Percentiles rank a stretch among this genome's conserved stretches.
phyloP scores from a whole-genome alignment of 2,888 invertebrate genomes.

The Drosophila sordidapex region DNA sequence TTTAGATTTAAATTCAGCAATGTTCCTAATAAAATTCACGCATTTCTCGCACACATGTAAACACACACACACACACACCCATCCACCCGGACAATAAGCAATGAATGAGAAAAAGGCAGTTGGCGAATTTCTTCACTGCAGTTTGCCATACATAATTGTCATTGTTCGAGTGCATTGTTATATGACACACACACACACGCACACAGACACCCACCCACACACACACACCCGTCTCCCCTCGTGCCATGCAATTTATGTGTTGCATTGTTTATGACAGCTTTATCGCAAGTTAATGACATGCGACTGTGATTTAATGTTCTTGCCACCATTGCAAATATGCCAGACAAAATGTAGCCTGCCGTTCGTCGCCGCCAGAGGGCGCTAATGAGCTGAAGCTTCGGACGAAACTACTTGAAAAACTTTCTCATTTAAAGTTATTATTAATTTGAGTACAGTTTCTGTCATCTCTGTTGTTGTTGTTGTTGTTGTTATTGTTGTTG shows the following conservation, averaged over 20 bases:
- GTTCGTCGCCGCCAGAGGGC: slow-evolving; percentile 34
- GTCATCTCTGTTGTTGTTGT: neutral
- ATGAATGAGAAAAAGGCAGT: slow-evolving; percentile 40
- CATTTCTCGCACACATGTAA: neutral
- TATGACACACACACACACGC: neutral
- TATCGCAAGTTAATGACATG: slow-evolving; percentile 75
- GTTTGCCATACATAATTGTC: slow-evolving; percentile 73
- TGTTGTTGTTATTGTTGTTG: neutral
- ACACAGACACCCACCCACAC: neutral
- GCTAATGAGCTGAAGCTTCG: slow-evolving; percentile 52
- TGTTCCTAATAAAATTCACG: neutral
- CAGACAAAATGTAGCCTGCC: slow-evolving; percentile 24
- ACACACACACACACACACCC: neutral
- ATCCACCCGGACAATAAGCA: slow-evolving; percentile 21
- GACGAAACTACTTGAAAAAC: slow-evolving; percentile 53
- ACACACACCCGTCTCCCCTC: neutral
- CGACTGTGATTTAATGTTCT: slow-evolving; percentile 69
- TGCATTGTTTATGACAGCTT: slow-evolving; percentile 81
- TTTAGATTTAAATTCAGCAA: neutral
- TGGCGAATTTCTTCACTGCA: slow-evolving; percentile 25
- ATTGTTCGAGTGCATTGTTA: slow-evolving; percentile 56
- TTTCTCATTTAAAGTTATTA: slow-evolving; percentile 66
- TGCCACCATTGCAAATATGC: slow-evolving; percentile 35
- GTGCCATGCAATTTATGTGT: slow-evolving; percentile 65
- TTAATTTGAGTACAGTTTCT: slow-evolving; percentile 37